Conservation (phyloP, 1,140 invertebrate genomes). For the Cataglyphis hispanica region DNA sequence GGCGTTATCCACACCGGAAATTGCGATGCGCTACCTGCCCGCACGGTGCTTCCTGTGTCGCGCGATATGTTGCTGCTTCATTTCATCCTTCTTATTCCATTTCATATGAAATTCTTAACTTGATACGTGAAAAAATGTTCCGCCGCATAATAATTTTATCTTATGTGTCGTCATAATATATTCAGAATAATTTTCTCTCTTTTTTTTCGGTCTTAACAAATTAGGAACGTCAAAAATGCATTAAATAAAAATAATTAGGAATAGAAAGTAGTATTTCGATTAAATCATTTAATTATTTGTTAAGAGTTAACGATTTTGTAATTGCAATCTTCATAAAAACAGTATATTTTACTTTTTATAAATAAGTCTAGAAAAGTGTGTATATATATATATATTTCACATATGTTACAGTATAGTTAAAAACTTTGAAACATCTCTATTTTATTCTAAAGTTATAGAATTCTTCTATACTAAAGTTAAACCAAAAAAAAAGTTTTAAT, state of each 20-base stretch:
- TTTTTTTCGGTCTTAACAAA: neutral
- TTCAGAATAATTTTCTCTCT: neutral
- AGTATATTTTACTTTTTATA: neutral
- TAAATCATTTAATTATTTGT: neutral
- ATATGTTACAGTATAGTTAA: neutral
- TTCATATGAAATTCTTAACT: conserved; percentile 19
- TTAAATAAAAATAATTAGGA: neutral
- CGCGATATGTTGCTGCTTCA: conserved; percentile 54
- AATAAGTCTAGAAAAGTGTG: neutral
- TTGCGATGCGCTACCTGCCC: conserved; percentile 74
- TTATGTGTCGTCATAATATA: neutral
- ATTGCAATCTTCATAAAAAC: neutral
- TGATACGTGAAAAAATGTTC: conserved; percentile 4
- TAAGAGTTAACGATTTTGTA: neutral
- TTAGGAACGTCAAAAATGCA: neutral
- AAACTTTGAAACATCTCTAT: neutral
- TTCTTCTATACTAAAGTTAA: too few species aligned
- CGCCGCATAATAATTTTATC: neutral
- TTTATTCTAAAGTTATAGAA: too few species aligned
- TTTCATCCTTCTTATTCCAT: conserved; percentile 43
- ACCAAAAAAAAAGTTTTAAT: too few species aligned
- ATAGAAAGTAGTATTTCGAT: neutral
- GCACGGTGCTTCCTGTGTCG: conserved; percentile 73
- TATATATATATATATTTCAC: neutral
- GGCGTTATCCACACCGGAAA: conserved; percentile 80